phyloP scores from a whole-genome alignment of 2,888 invertebrate species.

The Ceramica pisi region DNA sequence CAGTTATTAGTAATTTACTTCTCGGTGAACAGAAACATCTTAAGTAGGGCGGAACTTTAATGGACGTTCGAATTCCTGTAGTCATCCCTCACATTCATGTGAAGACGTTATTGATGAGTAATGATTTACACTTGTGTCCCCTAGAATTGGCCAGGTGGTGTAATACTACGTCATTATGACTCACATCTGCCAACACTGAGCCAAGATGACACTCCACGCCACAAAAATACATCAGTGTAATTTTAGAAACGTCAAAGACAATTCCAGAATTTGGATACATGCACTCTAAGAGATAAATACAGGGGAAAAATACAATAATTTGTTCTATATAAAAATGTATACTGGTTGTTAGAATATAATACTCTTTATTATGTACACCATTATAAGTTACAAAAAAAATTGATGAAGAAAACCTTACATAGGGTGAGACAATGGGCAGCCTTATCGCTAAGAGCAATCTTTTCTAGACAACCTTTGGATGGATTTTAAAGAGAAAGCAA shows the following conservation, averaged over 20 bases:
- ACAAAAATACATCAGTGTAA: conserved; percentile 23
- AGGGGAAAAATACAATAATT: background rate
- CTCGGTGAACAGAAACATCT: conserved; percentile 8
- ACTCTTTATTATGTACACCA: too few species aligned
- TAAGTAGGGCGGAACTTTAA: conserved; percentile 22
- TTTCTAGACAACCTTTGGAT: too few species aligned
- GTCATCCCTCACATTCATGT: conserved; percentile 7
- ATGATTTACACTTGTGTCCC: conserved; percentile 39
- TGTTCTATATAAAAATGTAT: too few species aligned
- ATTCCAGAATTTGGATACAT: background rate
- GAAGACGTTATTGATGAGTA: conserved; percentile 30
- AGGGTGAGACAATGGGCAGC: too few species aligned
- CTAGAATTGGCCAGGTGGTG: conserved; percentile 28
- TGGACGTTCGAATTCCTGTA: conserved; percentile 7
- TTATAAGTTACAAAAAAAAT: too few species aligned
- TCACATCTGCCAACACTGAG: conserved; percentile 37
- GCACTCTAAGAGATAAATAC: background rate
- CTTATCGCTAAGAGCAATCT: too few species aligned
- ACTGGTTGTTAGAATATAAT: too few species aligned
- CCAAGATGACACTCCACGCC: conserved; percentile 30
- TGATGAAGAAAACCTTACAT: too few species aligned
- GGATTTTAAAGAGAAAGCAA: background rate
- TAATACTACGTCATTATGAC: conserved; percentile 34
- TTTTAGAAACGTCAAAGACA: conserved; percentile 4
- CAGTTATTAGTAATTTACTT: conserved; percentile 36